These are phyloP conservation scores for Cygnus olor DNA, from an alignment of 2,797 vertebrate genomes.

Conservation along the genomic window DNA sequence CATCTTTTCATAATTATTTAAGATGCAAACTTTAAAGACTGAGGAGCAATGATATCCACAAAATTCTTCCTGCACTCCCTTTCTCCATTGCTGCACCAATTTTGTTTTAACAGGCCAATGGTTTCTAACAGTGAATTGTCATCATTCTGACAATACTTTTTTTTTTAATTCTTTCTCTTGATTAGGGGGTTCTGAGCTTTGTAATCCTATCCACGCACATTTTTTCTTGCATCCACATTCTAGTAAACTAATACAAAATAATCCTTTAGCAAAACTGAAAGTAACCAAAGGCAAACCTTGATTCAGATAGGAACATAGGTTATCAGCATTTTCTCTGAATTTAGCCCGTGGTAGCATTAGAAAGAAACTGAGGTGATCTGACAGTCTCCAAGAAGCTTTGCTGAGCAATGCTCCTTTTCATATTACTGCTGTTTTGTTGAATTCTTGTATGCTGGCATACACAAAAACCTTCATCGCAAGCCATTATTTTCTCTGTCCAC, in stretches of 20 bases:
- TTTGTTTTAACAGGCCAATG: neutral
- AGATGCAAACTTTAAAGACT: neutral
- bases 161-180: neutral
- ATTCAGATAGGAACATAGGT: neutral
- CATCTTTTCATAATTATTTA: neutral
- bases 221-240: neutral
- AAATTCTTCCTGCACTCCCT: neutral
- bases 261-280: neutral
- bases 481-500: neutral
- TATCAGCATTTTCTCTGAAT: neutral
- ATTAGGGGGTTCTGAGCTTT: neutral
- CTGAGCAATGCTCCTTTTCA: neutral
- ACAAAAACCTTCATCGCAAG: neutral
- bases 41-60: neutral
- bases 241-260: neutral
- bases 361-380: neutral
- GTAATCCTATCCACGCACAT: neutral
- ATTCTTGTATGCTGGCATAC: neutral
- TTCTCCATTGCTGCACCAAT: neutral
- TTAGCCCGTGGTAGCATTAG: neutral
- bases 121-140: neutral
- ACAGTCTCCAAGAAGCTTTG: neutral
- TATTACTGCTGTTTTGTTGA: neutral
- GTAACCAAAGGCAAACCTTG: neutral
- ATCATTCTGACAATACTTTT: neutral